These are phyloP conservation scores for Micromesistius poutassou DNA, from an alignment of 2,797 vertebrate genomes.

Conservation along the genomic window DNA sequence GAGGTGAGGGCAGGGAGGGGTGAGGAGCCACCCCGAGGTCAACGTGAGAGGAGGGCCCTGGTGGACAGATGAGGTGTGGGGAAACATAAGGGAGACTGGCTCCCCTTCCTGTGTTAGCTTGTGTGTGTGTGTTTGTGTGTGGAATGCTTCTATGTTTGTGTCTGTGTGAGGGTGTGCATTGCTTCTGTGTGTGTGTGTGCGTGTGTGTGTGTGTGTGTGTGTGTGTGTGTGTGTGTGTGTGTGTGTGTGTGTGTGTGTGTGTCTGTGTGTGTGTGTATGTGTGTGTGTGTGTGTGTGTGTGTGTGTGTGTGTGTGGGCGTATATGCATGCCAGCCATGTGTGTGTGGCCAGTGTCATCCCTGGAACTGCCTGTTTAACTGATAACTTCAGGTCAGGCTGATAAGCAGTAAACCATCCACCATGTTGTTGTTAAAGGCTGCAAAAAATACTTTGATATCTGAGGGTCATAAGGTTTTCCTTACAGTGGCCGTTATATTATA, in stretches of 20 bases:
- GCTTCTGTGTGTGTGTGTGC: conserved; percentile 6
- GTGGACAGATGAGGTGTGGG: conserved; percentile 54
- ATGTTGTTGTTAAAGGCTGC: background rate
- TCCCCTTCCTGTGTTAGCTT: conserved; percentile 26
- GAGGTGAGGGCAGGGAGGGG: no score
- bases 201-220: conserved; percentile 32
- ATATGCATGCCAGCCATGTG: conserved; percentile 12
- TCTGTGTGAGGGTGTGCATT: conserved; percentile 28
- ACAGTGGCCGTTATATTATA: background rate
- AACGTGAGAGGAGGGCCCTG: conserved; percentile 30
- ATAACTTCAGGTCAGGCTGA: background rate
- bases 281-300: conserved; percentile 17
- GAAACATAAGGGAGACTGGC: conserved; percentile 43
- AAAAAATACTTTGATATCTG: background rate
- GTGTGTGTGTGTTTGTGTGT: conserved; percentile 34
- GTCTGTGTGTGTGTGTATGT: conserved; percentile 31
- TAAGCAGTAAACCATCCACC: background rate
- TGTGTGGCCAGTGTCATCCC: conserved; percentile 26
- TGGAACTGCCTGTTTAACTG: background rate
- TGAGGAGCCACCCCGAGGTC: background rate
- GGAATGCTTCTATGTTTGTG: conserved; percentile 18
- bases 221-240: conserved; percentile 29
- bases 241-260: conserved; percentile 19
- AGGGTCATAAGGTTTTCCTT: background rate
- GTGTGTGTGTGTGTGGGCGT: conserved; percentile 23